Percentiles rank a stretch among this genome's conserved stretches.
Evolutionary conservation across 2,113 vertebrate species (phyloP).

Genomic region (Antidorcas marsupialis): DNA sequence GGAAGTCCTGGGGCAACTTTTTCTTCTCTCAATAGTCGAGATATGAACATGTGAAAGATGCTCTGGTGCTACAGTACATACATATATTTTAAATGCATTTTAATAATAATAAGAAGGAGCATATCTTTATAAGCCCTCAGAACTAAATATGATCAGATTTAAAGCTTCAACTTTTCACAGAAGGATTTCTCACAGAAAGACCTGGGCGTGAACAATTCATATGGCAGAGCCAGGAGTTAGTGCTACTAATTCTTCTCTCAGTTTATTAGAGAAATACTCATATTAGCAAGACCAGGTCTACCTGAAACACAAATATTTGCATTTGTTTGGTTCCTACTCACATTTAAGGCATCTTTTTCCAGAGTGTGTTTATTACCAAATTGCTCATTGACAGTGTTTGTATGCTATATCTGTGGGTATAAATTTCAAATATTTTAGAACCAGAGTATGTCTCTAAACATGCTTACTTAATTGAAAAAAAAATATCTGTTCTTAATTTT

Average conservation of each 20-base stretch:
- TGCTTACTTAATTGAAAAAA: not conserved
- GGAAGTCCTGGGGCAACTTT: not conserved
- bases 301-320: not conserved
- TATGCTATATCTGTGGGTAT: not conserved
- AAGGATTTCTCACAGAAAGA: not conserved
- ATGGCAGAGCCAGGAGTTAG: not conserved
- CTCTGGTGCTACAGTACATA: not conserved
- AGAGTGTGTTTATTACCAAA: slow-evolving; percentile 8
- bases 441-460: not conserved
- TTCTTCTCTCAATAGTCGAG: not conserved
- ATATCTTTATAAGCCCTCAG: not conserved
- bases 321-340: not conserved
- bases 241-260: not conserved
- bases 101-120: not conserved
- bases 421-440: slow-evolving; percentile 45
- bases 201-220: not conserved
- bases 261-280: not conserved
- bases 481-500: slow-evolving; percentile 30
- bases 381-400: slow-evolving; percentile 38
- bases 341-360: not conserved
- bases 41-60: not conserved
- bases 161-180: not conserved
- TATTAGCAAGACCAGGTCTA: not conserved
- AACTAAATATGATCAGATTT: not conserved
- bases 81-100: not conserved